These are phyloP conservation scores for Zaprionus taronus DNA, from an alignment of 1,140 invertebrate species.

Conservation along the genomic window DNA sequence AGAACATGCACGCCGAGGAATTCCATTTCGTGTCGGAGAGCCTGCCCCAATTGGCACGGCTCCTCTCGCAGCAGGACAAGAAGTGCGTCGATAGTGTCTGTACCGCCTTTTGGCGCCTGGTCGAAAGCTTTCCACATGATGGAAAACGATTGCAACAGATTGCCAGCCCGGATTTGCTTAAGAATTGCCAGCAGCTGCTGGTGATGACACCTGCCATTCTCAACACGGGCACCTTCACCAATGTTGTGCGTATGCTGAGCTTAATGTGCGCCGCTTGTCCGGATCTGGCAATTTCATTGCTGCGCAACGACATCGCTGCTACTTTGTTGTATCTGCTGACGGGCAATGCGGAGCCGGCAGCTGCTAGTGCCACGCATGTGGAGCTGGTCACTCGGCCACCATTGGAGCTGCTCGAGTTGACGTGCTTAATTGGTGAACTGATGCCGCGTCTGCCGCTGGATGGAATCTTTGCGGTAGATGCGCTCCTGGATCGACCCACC, in stretches of 20 bases:
- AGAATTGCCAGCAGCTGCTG: constrained; percentile 96
- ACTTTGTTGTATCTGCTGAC: constrained; percentile 96
- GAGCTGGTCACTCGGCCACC: constrained; percentile 95
- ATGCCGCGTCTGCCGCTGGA: constrained; percentile 97
- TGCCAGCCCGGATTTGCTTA: constrained; percentile 95
- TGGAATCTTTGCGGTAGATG: constrained; percentile 97
- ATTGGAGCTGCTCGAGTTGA: constrained; percentile 98
- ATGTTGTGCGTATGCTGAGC: constrained; percentile 97
- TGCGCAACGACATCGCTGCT: constrained; percentile 97
- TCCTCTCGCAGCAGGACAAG: constrained; percentile 97
- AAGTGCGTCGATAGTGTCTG: constrained; percentile 99
- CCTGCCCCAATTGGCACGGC: constrained; percentile 92
- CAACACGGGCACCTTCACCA: constrained; percentile 97
- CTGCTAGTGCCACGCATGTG: constrained; percentile 86
- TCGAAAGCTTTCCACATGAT: constrained; percentile 98
- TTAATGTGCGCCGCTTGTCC: constrained; percentile 98
- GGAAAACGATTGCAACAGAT: constrained; percentile 96
- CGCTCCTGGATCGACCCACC: constrained; percentile 91
- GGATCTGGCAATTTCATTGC: constrained; percentile 94
- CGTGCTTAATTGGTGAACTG: constrained; percentile 96
- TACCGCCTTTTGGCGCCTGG: constrained; percentile 96
- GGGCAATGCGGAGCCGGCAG: constrained; percentile 88
- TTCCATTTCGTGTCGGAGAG: constrained; percentile 96
- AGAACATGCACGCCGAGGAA: constrained; percentile 96
- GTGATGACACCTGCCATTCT: constrained; percentile 96